Conservation (phyloP, 2,888 invertebrate species). For the Caenorhabditis virilis region DNA sequence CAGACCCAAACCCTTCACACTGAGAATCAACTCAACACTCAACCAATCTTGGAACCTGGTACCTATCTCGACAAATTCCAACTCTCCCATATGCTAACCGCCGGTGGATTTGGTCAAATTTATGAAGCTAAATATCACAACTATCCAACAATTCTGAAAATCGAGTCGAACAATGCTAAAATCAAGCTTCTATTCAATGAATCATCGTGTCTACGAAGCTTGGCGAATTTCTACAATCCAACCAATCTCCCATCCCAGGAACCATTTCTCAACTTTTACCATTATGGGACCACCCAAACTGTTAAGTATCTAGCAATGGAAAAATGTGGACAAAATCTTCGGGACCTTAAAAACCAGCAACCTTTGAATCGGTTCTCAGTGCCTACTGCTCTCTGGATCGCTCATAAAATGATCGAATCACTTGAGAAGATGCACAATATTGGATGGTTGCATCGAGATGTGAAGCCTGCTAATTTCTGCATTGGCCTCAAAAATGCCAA, state of each 20-base stretch:
- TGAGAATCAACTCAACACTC: constrained; percentile 18
- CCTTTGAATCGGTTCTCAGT: constrained; percentile 38
- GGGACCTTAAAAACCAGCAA: constrained; percentile 44
- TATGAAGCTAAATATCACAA: constrained; percentile 14
- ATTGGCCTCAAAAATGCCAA: constrained; percentile 34
- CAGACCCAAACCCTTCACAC: constrained; percentile 7
- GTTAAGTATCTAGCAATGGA: constrained; percentile 45
- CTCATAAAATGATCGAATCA: constrained; percentile 42
- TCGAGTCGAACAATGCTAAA: constrained; percentile 12
- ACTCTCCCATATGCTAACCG: constrained; percentile 22
- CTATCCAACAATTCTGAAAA: constrained; percentile 11
- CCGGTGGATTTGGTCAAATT: constrained; percentile 42
- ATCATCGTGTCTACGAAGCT: constrained; percentile 21
- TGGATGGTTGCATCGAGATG: constrained; percentile 55
- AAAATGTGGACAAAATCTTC: constrained; percentile 49
- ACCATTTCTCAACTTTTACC: constrained; percentile 28
- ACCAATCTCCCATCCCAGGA: not conserved
- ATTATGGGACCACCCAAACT: constrained; percentile 17
- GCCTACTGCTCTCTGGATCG: constrained; percentile 47
- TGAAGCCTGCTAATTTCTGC: constrained; percentile 60
- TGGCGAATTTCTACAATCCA: constrained; percentile 15
- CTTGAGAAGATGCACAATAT: constrained; percentile 44
- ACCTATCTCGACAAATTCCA: constrained; percentile 15
- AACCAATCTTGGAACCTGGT: constrained; percentile 16
- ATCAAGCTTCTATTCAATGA: constrained; percentile 28